Percentiles rank a stretch among this genome's conserved stretches.
Evolutionary conservation across 2,113 vertebrate genomes (phyloP).

Genomic region (Anhinga anhinga): DNA sequence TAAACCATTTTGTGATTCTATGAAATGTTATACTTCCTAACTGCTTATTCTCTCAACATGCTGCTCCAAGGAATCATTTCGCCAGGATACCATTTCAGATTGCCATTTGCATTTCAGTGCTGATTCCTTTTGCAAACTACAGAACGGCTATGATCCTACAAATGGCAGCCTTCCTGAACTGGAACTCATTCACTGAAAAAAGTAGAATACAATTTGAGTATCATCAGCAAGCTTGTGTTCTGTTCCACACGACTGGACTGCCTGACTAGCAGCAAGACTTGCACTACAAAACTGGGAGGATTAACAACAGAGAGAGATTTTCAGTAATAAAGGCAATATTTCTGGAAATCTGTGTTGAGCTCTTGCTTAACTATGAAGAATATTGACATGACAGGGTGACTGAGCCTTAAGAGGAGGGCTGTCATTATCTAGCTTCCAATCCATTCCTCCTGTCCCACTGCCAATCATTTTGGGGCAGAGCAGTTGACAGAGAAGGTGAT

Average conservation of each 20-base stretch:
- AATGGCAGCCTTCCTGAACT: background rate
- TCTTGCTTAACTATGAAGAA: background rate
- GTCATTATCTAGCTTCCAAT: background rate
- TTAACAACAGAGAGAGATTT: background rate
- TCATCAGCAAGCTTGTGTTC: background rate
- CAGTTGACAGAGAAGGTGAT: background rate
- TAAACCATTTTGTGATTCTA: too few relatives aligned
- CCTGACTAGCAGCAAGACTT: background rate
- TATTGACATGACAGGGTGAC: background rate
- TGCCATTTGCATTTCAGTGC: background rate
- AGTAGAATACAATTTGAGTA: background rate
- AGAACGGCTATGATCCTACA: background rate
- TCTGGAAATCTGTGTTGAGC: background rate
- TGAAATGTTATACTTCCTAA: background rate
- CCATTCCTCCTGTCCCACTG: background rate
- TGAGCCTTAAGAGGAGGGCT: background rate
- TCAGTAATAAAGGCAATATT: background rate
- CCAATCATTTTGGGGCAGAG: background rate
- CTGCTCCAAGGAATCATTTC: background rate
- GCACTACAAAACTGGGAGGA: background rate
- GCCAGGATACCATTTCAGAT: background rate
- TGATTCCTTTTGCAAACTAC: background rate
- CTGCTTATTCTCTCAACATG: background rate
- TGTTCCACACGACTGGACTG: background rate
- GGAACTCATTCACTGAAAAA: background rate